Evolutionary conservation across 2,113 vertebrate genomes (phyloP).

Genomic region (Butorides virescens): DNA sequence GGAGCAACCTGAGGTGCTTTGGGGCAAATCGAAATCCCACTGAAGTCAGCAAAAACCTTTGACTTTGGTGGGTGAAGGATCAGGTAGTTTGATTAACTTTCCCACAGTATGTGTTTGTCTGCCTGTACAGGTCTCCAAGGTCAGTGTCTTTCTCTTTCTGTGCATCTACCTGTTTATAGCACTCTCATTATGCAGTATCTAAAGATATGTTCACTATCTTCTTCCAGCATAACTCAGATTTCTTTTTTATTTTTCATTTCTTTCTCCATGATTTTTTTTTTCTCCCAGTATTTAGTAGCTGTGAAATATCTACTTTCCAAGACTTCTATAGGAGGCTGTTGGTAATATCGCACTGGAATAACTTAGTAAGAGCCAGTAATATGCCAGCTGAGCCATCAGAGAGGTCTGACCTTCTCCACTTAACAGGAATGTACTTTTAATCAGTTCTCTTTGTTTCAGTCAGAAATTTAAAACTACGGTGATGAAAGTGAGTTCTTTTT

Average conservation of each 20-base stretch:
- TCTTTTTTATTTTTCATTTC: background rate
- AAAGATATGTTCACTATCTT: background rate
- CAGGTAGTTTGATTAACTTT: background rate
- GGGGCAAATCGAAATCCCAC: background rate
- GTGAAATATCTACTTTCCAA: background rate
- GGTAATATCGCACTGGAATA: background rate
- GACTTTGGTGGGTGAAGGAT: background rate
- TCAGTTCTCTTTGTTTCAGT: conserved; percentile 22
- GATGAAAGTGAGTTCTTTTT: conserved; percentile 1
- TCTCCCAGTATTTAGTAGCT: background rate
- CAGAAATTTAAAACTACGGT: conserved; percentile 4
- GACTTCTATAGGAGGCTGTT: background rate
- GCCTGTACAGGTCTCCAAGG: background rate
- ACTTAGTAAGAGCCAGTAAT: background rate
- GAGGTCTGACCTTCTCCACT: background rate
- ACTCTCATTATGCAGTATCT: background rate
- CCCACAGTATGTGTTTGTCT: background rate
- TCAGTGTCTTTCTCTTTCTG: background rate
- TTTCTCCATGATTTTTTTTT: background rate
- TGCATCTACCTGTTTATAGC: background rate
- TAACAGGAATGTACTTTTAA: background rate
- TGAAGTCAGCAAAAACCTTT: background rate
- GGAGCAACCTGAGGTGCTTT: background rate
- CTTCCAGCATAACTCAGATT: background rate
- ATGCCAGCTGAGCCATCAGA: background rate